Evolutionary conservation across 2,797 vertebrate species (phyloP).

Genomic region (Acrossocheilus fasciatus): DNA sequence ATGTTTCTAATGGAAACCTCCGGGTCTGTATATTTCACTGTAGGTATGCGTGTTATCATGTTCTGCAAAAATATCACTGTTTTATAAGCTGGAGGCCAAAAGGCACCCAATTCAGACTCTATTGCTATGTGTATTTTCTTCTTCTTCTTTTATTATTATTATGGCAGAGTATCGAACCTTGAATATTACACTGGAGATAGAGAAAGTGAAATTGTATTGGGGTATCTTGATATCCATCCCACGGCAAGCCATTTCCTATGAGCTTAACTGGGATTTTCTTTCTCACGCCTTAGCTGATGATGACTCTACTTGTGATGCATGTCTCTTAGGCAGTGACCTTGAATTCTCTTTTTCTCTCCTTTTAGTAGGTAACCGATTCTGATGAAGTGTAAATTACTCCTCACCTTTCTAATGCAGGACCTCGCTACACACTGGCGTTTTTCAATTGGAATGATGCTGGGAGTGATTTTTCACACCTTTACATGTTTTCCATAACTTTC

Average conservation of each 20-base stretch:
- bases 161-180: not conserved
- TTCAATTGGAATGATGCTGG: slow-evolving; percentile 7
- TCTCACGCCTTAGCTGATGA: slow-evolving; percentile 51
- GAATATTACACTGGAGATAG: not conserved
- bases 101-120: not conserved
- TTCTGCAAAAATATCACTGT: slow-evolving; percentile 7
- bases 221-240: slow-evolving; percentile 31
- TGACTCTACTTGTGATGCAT: slow-evolving; percentile 43
- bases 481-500: slow-evolving; percentile 18
- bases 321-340: slow-evolving; percentile 43
- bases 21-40: slow-evolving; percentile 5
- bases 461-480: slow-evolving; percentile 29
- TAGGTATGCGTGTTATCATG: not conserved
- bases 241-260: slow-evolving; percentile 54
- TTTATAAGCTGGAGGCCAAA: not conserved
- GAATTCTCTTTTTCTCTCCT: slow-evolving; percentile 8
- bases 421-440: not conserved
- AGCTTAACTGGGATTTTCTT: slow-evolving; percentile 63
- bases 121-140: not conserved
- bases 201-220: slow-evolving; percentile 21
- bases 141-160: not conserved
- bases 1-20: slow-evolving; percentile 23
- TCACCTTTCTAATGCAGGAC: not conserved
- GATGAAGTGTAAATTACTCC: slow-evolving; percentile 25
- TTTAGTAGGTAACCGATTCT: slow-evolving; percentile 18